These are phyloP conservation scores for Callyntrura guangdongensis DNA, from an alignment of 2,888 invertebrate species.

Conservation along the genomic window DNA sequence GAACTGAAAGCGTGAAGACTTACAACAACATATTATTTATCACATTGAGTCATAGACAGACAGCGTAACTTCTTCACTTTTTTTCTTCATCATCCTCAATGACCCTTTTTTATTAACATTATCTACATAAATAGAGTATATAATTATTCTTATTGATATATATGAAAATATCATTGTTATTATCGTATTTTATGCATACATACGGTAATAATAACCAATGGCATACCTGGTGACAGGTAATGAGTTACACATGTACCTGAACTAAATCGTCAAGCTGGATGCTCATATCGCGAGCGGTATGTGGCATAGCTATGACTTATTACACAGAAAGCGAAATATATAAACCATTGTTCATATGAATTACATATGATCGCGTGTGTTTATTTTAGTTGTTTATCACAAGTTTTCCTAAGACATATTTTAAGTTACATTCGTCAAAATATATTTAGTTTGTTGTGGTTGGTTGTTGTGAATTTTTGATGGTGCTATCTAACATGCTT, in stretches of 20 bases:
- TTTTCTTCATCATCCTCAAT: slow-evolving; percentile 26
- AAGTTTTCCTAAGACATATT: background rate
- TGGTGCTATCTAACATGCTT: slow-evolving; percentile 26
- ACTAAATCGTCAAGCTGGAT: slow-evolving; percentile 75
- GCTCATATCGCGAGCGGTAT: slow-evolving; percentile 74
- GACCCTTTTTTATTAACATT: slow-evolving; percentile 51
- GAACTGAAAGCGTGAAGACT: background rate
- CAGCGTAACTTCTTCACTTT: slow-evolving; percentile 18
- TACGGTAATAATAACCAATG: slow-evolving; percentile 57
- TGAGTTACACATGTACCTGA: slow-evolving; percentile 79
- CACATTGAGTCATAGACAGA: background rate
- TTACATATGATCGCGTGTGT: slow-evolving; percentile 28
- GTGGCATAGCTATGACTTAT: slow-evolving; percentile 68
- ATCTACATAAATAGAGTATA: slow-evolving; percentile 69
- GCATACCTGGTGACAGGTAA: slow-evolving; percentile 77
- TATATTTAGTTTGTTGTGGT: background rate
- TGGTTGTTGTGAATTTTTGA: background rate
- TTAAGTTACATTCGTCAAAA: slow-evolving; percentile 7
- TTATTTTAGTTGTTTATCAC: background rate
- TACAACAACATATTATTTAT: slow-evolving; percentile 8
- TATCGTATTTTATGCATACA: slow-evolving; percentile 46
- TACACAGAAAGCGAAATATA: slow-evolving; percentile 62
- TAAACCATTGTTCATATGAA: background rate
- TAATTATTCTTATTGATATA: slow-evolving; percentile 63
- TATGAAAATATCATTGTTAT: slow-evolving; percentile 41